Percentiles rank a stretch among this genome's conserved stretches.
Conservation (phyloP, 2,113 vertebrate genomes). For the Daphoenositta chrysoptera region DNA sequence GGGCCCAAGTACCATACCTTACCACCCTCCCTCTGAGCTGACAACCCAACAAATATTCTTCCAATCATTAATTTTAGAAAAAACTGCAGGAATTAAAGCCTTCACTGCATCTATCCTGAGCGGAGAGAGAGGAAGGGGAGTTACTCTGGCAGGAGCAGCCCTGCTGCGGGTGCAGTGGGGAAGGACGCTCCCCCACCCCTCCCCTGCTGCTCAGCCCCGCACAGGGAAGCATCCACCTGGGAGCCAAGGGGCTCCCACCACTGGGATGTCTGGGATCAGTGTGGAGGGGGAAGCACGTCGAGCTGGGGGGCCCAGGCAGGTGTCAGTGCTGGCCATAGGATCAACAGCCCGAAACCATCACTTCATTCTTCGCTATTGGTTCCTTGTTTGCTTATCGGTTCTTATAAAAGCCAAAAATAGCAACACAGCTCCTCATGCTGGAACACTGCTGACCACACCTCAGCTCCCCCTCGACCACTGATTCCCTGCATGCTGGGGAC, state of each 20-base stretch:
- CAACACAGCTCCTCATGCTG: not conserved
- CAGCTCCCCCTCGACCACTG: not conserved
- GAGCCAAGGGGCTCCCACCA: rapidly evolving
- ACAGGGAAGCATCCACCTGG: not conserved
- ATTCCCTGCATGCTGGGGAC: not conserved
- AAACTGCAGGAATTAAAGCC: not conserved
- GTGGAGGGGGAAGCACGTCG: rapidly evolving
- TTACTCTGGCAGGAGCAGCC: not conserved
- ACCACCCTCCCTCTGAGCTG: not conserved
- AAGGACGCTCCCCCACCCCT: not conserved
- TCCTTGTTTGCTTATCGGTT: not conserved
- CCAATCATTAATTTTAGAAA: not conserved
- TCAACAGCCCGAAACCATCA: not conserved
- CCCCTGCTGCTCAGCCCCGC: not conserved
- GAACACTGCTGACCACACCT: not conserved
- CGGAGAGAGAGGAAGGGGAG: not conserved
- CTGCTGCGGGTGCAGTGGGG: not conserved
- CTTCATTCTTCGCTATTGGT: not conserved
- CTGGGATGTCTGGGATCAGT: rapidly evolving
- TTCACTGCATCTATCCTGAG: not conserved
- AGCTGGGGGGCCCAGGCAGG: not conserved
- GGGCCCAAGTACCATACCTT: not conserved
- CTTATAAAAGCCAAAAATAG: not conserved
- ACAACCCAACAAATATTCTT: not conserved
- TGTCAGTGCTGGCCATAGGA: not conserved